Evolutionary conservation across 2,888 invertebrate species (phyloP), one percentile per base, ranked within the genome.

Genomic region (Andricus quercusramuli): DNA sequence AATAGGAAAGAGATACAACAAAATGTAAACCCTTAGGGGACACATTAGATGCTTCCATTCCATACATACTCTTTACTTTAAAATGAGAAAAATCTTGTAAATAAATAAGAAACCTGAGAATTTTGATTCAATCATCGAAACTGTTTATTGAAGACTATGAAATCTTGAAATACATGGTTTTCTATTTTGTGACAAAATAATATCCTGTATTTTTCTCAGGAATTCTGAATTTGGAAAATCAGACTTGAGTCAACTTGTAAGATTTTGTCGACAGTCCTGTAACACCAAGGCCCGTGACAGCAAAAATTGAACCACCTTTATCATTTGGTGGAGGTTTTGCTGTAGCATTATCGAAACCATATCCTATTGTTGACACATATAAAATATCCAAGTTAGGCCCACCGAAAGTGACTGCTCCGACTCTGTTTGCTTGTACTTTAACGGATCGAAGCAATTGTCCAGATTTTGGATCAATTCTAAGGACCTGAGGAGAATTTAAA

Each of bases 331-430:
- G 93, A 83, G 93, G 93, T 8, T 88, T 80, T 78, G 89, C 65
- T 78, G 94, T 91, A 22, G 91, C 90, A 0, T 90, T 90, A 0
- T 88, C 89, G 47, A 94, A 87, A 0, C 93, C 94, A 0, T 91
- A 83, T 5, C 91, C 91, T 79, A 95, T 95, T 0, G 95, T 94
- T 0, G 96, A 96, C 1, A 96, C 95, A 86, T 94, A 96, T 25
- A 97, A 91, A 65, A 94, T 95, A 74, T 95, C 94, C 70, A 95
- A 92, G 84, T 95, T 93, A 3, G 94, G 93, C 0, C 96, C 96
- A 2, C 96, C 96, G 92, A 96, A 96, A 88, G 95, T 94, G 0
- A 95, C 95, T 9, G 96, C 96, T 0, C 96, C 96, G 5, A 95
- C 94, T 85, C 94, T 94, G 15, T 93, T 93, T 0, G 93, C 95